Base-by-base conservation (phyloP, 2,797 vertebrate species). In the Chaetophractus vellerosus region DNA sequence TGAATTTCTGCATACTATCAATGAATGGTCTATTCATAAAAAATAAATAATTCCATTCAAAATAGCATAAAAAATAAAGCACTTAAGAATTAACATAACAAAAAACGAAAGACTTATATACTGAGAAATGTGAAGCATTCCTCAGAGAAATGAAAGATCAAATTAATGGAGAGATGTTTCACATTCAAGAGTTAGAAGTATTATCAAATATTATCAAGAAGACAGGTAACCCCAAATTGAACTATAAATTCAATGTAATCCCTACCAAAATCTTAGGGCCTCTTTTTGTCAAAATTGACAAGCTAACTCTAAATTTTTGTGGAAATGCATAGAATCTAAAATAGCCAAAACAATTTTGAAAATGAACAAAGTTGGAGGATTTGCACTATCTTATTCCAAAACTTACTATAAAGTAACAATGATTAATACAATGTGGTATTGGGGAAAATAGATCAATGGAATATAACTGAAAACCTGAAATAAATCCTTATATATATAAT, bases 361-460 rank as follows among this genome's bases (percentile, higher is more conserved):
- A 94, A 50, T 21, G 9, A 72, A 74, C 33, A 16, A 93, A 72
- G 10, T 75, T 88, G 8, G 6, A 75, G 16, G 24, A 63, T 18
- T 64, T 91, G 5, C 41, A 50, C 45, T 68, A 26, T 61, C 2
- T 61, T 28, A 75, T 83, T 94, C 94, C n/a, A 91, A 86, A 93
- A 91, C 31, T 86, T 50, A 45, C 16, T 33, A 8, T 31, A 86
- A 78, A 52, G 0, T 1, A 9, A 74, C 19, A 61, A 26, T 48
- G 76, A 41, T 48, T 16, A 81, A 26, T 93, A 26, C 2, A 81
- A 0, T 66, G 12, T 88, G 24, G 10, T 50, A 69, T n/a, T 26
- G 4, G 3, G 21, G 14, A n/a, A 64, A 36, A n/a, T 48, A 50
- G 21, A 31, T 66, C 31, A 91, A 23, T 24, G 6, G 16, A 82